Conservation (phyloP, 2,113 vertebrate genomes). For the Apistogramma diplotaenia region DNA sequence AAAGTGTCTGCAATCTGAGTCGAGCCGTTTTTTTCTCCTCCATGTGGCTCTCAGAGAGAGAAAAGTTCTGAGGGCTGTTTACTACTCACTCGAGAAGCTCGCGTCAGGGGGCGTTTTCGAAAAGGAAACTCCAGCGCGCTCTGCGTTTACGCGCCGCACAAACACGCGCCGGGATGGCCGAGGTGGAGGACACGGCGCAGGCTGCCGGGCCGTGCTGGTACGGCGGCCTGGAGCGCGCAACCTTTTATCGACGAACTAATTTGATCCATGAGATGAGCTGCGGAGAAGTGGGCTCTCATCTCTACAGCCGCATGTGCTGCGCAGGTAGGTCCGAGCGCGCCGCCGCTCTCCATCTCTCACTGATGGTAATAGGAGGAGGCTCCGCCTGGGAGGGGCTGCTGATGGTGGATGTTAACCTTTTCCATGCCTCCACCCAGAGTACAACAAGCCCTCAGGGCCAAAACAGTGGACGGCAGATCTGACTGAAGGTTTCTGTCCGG, state of each 20-base stretch:
- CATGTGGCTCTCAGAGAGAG: constrained; percentile 38
- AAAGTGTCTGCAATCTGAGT: constrained; percentile 55
- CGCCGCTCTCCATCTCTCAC: neutral
- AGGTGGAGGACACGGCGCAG: constrained; percentile 32
- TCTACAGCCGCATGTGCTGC: constrained; percentile 80
- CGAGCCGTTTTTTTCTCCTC: constrained; percentile 37
- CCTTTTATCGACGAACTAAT: constrained; percentile 54
- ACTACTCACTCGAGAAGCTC: neutral
- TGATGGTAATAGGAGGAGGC: constrained; percentile 10
- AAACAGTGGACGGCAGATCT: neutral
- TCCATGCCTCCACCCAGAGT: constrained; percentile 5
- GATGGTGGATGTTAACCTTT: constrained; percentile 30
- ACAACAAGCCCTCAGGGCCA: neutral
- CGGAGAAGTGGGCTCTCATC: constrained; percentile 67
- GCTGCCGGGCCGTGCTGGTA: constrained; percentile 22
- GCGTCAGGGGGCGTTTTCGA: neutral
- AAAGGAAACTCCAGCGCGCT: neutral
- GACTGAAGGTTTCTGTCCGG: no score
- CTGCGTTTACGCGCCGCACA: constrained; percentile 13
- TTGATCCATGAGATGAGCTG: constrained; percentile 78
- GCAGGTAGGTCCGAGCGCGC: constrained; percentile 66
- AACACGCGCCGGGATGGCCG: constrained; percentile 53
- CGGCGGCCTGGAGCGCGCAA: neutral
- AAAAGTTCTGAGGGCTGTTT: constrained; percentile 12
- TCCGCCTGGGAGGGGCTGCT: constrained; percentile 43